These are phyloP conservation scores for Pristionchus japonicus DNA, from an alignment of 2,888 invertebrate species.

Conservation along the genomic window DNA sequence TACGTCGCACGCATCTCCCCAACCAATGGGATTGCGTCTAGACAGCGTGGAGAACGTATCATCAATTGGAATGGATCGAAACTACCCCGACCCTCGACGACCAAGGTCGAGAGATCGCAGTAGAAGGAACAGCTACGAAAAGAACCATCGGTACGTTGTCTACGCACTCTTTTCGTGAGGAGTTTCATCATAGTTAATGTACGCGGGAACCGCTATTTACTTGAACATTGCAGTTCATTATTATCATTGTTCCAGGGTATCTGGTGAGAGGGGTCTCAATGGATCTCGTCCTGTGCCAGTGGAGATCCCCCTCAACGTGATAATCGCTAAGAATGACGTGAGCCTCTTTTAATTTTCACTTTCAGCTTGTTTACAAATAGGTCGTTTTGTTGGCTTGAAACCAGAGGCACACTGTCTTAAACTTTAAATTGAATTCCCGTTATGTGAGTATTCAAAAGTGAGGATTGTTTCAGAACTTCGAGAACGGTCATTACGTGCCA, in stretches of 20 bases:
- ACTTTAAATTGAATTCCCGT: too few species aligned
- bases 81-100: not conserved
- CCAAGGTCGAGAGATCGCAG: not conserved
- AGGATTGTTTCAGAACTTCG: not conserved
- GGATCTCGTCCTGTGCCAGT: not conserved
- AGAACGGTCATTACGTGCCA: not conserved
- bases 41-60: constrained; percentile 22
- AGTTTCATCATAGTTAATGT: not conserved
- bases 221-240: too few species aligned
- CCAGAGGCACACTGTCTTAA: too few species aligned
- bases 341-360: not conserved
- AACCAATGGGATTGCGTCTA: constrained; percentile 16
- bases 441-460: not conserved
- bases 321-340: constrained; percentile 10
- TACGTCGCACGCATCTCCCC: not conserved
- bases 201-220: not conserved
- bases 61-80: not conserved
- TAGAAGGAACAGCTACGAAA: constrained; percentile 9
- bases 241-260: not conserved
- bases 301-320: constrained; percentile 9
- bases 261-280: constrained; percentile 22
- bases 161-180: not conserved
- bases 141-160: not conserved
- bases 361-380: not conserved
- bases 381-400: not conserved